A percentile compares a stretch with the other conserved stretches of the same genome.
Evolutionary conservation across 1,140 invertebrate species (phyloP).

Genomic region (Euglossa dilemma): DNA sequence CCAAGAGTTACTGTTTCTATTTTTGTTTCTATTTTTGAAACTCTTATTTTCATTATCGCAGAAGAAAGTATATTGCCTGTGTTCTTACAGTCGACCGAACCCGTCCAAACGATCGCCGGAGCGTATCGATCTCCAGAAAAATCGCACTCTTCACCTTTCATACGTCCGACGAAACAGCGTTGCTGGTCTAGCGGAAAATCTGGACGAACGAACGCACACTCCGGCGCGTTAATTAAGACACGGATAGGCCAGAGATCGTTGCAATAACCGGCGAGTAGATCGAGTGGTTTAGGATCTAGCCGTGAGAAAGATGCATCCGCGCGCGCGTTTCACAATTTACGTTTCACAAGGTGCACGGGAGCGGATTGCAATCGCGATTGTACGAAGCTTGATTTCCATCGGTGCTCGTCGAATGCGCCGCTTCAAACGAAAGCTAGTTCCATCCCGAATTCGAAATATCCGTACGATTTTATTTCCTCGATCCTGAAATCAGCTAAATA

Average conservation of each 20-base stretch:
- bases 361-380: constrained; percentile 5
- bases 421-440: no score
- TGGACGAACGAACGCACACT: neutral
- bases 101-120: neutral
- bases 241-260: neutral
- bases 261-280: constrained; percentile 1
- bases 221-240: constrained; percentile 29
- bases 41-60: neutral
- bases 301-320: constrained; percentile 48
- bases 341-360: constrained; percentile 32
- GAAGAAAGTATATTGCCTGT: neutral
- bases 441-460: no score
- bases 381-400: constrained; percentile 6
- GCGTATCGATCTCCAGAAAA: neutral
- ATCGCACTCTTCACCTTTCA: neutral
- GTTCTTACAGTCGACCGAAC: constrained; percentile 3
- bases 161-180: neutral
- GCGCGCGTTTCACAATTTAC: constrained; percentile 20
- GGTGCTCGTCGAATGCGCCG: neutral
- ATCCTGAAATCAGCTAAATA: no score
- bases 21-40: no score
- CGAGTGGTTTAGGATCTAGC: neutral
- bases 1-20: no score
- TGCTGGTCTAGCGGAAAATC: neutral
- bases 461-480: no score